Evolutionary conservation across 1,140 invertebrate genomes (phyloP).

Genomic region (Idris sp.): DNA sequence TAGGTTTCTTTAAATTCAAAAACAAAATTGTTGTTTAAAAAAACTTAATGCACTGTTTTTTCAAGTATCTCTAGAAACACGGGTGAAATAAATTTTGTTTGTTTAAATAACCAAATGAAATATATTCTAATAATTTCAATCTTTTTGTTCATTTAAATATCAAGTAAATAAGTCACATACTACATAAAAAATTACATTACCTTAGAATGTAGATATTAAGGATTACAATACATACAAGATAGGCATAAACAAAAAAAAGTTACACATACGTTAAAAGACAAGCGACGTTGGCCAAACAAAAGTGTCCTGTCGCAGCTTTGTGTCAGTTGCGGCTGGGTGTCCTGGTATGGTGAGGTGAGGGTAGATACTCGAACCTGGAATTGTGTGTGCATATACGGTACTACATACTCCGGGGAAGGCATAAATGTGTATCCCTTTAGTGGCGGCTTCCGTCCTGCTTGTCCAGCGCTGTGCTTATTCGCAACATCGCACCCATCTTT

Average conservation of each 20-base stretch:
- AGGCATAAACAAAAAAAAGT: constrained; percentile 54
- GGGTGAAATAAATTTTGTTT: too few relatives aligned
- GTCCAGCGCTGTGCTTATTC: constrained; percentile 60
- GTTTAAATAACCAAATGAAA: too few relatives aligned
- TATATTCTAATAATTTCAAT: too few relatives aligned
- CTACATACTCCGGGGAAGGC: constrained; percentile 70
- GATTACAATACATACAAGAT: constrained; percentile 52
- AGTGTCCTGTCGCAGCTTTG: constrained; percentile 46
- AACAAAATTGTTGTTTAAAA: too few relatives aligned
- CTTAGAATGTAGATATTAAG: constrained; percentile 43
- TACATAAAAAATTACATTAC: too few relatives aligned
- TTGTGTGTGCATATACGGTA: constrained; percentile 49
- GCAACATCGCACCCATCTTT: constrained; percentile 36
- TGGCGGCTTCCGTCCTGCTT: constrained; percentile 64
- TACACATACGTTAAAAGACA: constrained; percentile 37
- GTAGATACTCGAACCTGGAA: constrained; percentile 37
- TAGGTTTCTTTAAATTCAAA: too few relatives aligned
- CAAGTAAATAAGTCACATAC: too few relatives aligned
- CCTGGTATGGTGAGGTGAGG: constrained; percentile 27
- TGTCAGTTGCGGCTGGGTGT: constrained; percentile 41
- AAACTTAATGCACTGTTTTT: too few relatives aligned
- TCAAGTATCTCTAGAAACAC: too few relatives aligned
- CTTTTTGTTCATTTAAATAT: too few relatives aligned
- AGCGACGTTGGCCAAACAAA: constrained; percentile 53
- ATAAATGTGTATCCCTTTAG: constrained; percentile 73